These are phyloP conservation scores for Poeciliopsis prolifica DNA, from an alignment of 2,113 vertebrate genomes.

Conservation along the genomic window DNA sequence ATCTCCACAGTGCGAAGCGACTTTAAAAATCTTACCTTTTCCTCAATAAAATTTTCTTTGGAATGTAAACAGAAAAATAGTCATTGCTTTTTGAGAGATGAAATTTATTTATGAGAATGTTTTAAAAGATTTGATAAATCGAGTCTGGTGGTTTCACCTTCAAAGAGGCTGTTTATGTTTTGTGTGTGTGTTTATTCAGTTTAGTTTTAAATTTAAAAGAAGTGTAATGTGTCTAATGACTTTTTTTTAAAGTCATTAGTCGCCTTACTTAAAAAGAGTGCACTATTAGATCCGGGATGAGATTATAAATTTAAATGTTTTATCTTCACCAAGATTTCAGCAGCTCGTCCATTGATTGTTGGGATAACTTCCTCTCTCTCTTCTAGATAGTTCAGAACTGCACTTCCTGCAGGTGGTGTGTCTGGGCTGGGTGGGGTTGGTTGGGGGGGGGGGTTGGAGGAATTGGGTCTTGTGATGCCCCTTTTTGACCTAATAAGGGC, in stretches of 20 bases:
- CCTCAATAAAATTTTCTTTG: too few species aligned
- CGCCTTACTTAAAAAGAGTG: neutral
- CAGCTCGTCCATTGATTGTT: neutral
- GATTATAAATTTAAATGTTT: neutral
- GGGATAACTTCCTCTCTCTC: neutral
- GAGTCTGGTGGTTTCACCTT: neutral
- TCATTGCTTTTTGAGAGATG: too few species aligned
- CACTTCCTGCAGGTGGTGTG: neutral
- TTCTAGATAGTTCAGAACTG: neutral
- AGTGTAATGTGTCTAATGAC: conserved; percentile 1
- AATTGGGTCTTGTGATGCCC: conserved; percentile 61
- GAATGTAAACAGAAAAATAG: too few species aligned
- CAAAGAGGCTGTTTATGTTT: too few species aligned
- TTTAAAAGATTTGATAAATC: neutral
- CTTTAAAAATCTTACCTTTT: too few species aligned
- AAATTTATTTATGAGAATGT: too few species aligned
- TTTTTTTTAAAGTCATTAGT: too few species aligned
- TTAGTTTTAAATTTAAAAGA: conserved; percentile 23
- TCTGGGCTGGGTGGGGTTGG: conserved; percentile 1
- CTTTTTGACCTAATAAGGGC: conserved; percentile 60
- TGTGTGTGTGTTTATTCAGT: neutral
- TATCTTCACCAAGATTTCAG: neutral
- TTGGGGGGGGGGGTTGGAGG: neutral
- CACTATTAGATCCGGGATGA: neutral
- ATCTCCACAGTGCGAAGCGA: too few species aligned